A percentile compares a stretch with the other conserved stretches of the same genome.
Evolutionary conservation across 1,140 invertebrate genomes (phyloP).

Genomic region (Eriocheir sinensis): DNA sequence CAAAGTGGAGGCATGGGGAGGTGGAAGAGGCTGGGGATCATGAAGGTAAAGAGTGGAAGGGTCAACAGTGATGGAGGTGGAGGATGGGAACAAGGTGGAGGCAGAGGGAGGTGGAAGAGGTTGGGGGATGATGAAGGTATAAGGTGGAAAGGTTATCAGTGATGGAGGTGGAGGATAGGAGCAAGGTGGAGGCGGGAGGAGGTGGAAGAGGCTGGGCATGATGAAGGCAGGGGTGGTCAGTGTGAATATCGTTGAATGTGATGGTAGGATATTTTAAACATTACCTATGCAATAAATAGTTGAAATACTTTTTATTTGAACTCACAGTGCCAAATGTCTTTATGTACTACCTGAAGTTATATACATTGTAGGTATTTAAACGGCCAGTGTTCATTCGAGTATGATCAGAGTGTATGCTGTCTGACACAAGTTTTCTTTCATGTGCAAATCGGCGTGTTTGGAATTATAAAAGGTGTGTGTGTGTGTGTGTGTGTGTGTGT

Average conservation of each 20-base stretch:
- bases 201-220: not conserved
- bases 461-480: too few relatives aligned
- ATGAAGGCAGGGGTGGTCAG: not conserved
- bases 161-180: not conserved
- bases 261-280: not conserved
- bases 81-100: too few relatives aligned
- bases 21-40: not conserved
- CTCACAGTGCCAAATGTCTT: not conserved
- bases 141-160: not conserved
- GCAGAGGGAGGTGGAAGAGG: not conserved
- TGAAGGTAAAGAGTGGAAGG: too few relatives aligned
- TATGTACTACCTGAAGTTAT: not conserved
- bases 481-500: slow-evolving; percentile 22
- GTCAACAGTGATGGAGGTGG: too few relatives aligned
- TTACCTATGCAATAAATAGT: not conserved
- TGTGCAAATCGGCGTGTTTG: too few relatives aligned
- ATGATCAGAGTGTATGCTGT: not conserved
- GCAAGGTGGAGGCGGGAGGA: not conserved
- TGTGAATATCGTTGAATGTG: not conserved
- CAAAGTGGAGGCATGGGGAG: too few relatives aligned
- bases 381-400: not conserved
- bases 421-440: too few relatives aligned
- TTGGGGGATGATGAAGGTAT: not conserved
- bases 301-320: not conserved
- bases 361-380: not conserved